Base-by-base conservation (phyloP, 2,888 invertebrate genomes). In the Melinaea marsaeus region DNA sequence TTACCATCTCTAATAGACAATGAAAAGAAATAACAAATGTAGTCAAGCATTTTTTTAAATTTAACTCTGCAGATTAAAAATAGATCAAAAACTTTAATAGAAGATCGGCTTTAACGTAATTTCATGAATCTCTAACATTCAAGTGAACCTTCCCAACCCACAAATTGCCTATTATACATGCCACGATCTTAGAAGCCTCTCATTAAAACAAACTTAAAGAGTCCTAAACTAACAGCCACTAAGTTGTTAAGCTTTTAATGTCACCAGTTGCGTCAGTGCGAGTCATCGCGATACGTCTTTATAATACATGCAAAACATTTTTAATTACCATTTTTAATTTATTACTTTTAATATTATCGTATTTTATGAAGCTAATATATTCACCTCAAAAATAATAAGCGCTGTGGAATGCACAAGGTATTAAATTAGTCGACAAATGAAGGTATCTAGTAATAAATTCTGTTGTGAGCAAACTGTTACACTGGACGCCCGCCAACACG, bases 361-460 rank as follows among this genome's bases (percentile, higher is more conserved):
- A 22, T 22, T 22, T 22, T 22, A 22, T 22, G 1, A 22, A 1
- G 0, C 22, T 1, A 22, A 22, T 22, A 22, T 22, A 22, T 22
- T 22, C 22, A 22, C 22, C 22, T 22, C 22, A 22, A 22, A 22
- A 22, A 37, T 22, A n/a, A 7, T 51, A 11, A 51, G 22, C 7
- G 32, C 32, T 51, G 51, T 46, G 46, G 46, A 58, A 54, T 51
- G 61, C 59, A 47, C 13, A 22, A 55, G 47, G 42, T 83, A 82
- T 80, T 56, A 69, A 83, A 79, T 77, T 79, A 79, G 79, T 76
- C 78, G 76, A 80, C 81, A 84, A 83, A 81, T 80, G 80, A 80
- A 75, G 72, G 70, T 74, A 71, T 69, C 71, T 71, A 68, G 62
- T 71, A 71, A 78, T 80, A 79, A 78, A 79, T 78, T 71, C 71